Conservation (phyloP, 1,140 invertebrate genomes). For the Varroa destructor region DNA sequence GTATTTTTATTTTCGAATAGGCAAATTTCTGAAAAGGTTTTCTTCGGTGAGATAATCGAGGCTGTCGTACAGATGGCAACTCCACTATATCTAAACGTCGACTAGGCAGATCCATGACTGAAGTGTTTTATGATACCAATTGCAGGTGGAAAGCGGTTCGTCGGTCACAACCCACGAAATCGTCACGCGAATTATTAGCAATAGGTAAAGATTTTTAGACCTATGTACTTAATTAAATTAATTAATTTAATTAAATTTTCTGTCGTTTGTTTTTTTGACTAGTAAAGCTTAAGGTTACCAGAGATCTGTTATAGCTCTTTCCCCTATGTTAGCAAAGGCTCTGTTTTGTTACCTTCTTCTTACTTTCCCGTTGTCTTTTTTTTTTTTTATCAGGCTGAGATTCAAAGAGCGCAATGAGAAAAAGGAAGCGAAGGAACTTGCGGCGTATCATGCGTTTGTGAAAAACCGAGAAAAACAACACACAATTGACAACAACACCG, state of each 20-base stretch:
- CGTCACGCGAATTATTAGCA: conserved; percentile 83
- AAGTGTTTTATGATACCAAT: too few relatives aligned
- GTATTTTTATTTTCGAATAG: conserved; percentile 41
- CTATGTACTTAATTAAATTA: too few relatives aligned
- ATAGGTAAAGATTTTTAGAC: conserved; percentile 51
- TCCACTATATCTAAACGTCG: conserved; percentile 39
- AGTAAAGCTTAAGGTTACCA: neutral
- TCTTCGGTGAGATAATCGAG: too few relatives aligned
- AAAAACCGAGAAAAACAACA: conserved; percentile 30
- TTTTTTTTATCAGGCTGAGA: conserved; percentile 50
- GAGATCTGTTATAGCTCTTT: too few relatives aligned
- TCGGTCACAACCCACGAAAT: conserved; percentile 91
- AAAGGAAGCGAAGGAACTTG: conserved; percentile 73
- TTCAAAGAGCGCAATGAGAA: conserved; percentile 71
- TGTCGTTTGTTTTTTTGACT: neutral
- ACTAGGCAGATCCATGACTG: conserved; percentile 55
- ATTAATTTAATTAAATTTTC: too few relatives aligned
- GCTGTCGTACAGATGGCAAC: too few relatives aligned
- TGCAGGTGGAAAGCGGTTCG: conserved; percentile 60
- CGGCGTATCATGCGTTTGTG: conserved; percentile 43
- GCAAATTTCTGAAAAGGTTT: conserved; percentile 45
- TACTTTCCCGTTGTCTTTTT: neutral
- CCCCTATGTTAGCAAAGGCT: neutral
- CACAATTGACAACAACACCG: too few relatives aligned
- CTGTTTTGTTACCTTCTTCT: neutral